A percentile compares a stretch with the other conserved stretches of the same genome.
These are phyloP conservation scores for Chrysotoxum bicinctum DNA, from an alignment of 2,888 invertebrate species.

Conservation along the genomic window DNA sequence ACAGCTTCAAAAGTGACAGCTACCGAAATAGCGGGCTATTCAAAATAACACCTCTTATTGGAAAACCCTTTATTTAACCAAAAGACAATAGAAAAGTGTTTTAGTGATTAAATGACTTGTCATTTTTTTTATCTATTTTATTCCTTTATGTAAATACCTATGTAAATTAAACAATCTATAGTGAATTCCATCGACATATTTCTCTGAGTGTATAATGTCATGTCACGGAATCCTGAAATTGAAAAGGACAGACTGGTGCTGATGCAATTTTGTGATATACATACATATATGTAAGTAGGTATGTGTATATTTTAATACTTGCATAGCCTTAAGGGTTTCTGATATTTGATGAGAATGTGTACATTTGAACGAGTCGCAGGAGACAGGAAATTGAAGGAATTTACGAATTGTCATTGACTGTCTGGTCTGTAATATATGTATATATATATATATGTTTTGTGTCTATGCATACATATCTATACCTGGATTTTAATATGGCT, in stretches of 20 bases:
- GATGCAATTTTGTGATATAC: not conserved
- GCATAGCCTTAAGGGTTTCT: not conserved
- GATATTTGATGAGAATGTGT: slow-evolving; percentile 13
- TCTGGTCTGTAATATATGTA: slow-evolving; percentile 6
- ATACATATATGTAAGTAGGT: not conserved
- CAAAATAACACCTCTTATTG: no score
- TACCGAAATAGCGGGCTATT: no score
- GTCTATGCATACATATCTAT: not conserved
- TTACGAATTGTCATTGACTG: slow-evolving; percentile 55
- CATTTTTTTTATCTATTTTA: no score
- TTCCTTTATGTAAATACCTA: no score
- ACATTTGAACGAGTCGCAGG: slow-evolving; percentile 3
- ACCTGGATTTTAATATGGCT: slow-evolving; percentile 13
- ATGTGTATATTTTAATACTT: not conserved
- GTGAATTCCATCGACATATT: not conserved
- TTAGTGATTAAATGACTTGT: no score
- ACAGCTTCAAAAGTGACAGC: no score
- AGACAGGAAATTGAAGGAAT: slow-evolving; percentile 66
- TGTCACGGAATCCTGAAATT: not conserved
- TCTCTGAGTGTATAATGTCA: not conserved
- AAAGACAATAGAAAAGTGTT: no score
- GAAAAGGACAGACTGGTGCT: not conserved
- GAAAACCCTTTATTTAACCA: no score
- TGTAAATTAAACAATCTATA: no score
- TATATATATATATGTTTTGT: not conserved